phyloP scores from a whole-genome alignment of 2,797 vertebrate species.

The Leptatherina wallacei region DNA sequence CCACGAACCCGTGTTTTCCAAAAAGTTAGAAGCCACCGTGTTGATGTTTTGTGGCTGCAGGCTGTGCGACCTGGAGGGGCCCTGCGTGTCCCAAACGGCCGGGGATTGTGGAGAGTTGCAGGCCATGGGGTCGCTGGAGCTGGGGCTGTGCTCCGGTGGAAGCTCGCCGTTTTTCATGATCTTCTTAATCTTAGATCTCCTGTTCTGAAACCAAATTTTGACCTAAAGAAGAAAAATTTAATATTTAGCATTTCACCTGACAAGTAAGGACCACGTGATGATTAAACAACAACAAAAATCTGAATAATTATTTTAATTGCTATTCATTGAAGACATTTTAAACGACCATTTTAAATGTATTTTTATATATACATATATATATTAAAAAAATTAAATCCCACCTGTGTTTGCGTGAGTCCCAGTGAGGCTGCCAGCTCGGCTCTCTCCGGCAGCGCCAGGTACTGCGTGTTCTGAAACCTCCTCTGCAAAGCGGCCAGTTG shows the following conservation, averaged over 20 bases:
- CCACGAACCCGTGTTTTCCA: constrained; percentile 95
- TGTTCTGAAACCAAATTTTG: constrained; percentile 99
- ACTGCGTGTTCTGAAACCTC: constrained; percentile 98
- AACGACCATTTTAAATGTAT: neutral
- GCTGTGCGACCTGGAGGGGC: constrained; percentile 91
- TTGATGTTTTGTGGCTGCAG: constrained; percentile 92
- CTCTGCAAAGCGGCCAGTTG: constrained; percentile 97
- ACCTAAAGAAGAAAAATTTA: constrained; percentile 79
- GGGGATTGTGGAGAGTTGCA: constrained; percentile 99
- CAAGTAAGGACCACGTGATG: constrained; percentile 6
- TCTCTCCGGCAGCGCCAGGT: constrained; percentile 96
- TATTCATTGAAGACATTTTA: neutral
- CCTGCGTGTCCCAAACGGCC: constrained; percentile 96
- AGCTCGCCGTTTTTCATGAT: constrained; percentile 99
- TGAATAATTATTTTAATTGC: neutral
- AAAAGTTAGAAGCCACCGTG: constrained; percentile 91
- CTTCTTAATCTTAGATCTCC: constrained; percentile 99
- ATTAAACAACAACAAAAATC: constrained; percentile 39
- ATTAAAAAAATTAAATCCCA: constrained; percentile 56
- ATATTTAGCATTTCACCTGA: neutral
- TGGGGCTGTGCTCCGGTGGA: constrained; percentile 97
- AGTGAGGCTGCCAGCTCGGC: constrained; percentile 96
- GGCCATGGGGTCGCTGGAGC: constrained; percentile 99
- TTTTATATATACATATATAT: neutral
- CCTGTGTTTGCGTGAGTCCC: constrained; percentile 98